Evolutionary conservation across 2,888 invertebrate species (phyloP).

Genomic region (Taphrorychus bicolor): DNA sequence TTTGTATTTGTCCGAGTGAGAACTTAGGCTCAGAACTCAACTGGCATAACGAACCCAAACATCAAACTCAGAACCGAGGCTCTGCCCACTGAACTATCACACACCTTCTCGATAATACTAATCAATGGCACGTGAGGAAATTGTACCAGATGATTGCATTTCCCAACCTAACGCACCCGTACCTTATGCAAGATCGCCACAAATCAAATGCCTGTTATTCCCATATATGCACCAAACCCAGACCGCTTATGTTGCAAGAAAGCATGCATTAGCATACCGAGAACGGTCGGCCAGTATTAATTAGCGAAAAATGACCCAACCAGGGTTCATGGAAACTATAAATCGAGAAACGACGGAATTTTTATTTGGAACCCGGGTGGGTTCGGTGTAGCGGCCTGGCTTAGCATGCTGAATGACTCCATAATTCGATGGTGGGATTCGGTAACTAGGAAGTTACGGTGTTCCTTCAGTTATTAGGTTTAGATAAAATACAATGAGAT

Average conservation of each 20-base stretch:
- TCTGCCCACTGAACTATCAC: too few species aligned
- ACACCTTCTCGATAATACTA: too few species aligned
- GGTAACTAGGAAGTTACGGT: neutral
- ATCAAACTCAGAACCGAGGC: too few species aligned
- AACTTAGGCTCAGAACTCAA: too few species aligned
- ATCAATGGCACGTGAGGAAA: too few species aligned
- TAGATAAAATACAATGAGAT: too few species aligned
- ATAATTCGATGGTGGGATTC: neutral
- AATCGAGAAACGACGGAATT: neutral
- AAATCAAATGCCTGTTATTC: neutral
- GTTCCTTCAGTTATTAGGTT: neutral
- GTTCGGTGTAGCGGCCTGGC: neutral
- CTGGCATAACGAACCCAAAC: too few species aligned
- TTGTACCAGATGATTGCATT: too few species aligned
- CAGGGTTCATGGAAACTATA: neutral
- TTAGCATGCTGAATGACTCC: neutral
- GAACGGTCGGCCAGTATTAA: neutral
- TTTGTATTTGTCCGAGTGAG: too few species aligned
- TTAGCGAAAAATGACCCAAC: slow-evolving; percentile 5
- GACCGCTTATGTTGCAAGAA: neutral
- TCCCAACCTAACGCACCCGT: too few species aligned
- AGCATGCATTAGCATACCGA: neutral
- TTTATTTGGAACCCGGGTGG: neutral
- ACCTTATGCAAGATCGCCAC: neutral
- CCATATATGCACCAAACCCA: neutral